Conservation (phyloP, 2,797 vertebrate genomes). For the Caiman crocodilus region DNA sequence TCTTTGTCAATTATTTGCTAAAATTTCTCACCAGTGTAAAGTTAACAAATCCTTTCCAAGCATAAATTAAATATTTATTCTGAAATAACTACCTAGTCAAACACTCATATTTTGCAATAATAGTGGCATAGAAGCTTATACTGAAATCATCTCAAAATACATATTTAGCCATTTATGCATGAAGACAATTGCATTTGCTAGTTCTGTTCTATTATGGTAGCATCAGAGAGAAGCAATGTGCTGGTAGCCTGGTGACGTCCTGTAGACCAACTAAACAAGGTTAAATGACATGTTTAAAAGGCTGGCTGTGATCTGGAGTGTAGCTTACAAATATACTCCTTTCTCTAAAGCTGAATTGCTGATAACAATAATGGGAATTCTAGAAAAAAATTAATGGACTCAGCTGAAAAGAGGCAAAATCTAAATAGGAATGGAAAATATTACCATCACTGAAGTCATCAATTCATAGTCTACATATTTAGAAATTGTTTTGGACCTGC, state of each 20-base stretch:
- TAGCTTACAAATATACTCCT: conserved; percentile 11
- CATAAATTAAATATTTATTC: conserved; percentile 2
- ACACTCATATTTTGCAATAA: background rate
- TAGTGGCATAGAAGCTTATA: conserved; percentile 33
- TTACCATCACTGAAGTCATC: no score
- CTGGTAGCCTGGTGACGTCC: conserved; percentile 51
- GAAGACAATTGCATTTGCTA: background rate
- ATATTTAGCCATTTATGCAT: conserved; percentile 45
- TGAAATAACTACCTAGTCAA: conserved; percentile 15
- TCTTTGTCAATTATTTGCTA: conserved; percentile 6
- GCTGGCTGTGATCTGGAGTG: conserved; percentile 35
- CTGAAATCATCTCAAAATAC: conserved; percentile 21
- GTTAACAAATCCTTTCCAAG: background rate
- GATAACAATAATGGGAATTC: conserved; percentile 38
- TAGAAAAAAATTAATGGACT: conserved; percentile 11
- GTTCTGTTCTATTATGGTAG: conserved; percentile 2
- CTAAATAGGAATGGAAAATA: no score
- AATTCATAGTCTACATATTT: no score
- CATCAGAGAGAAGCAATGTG: conserved; percentile 47
- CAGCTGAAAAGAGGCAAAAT: conserved; percentile 4
- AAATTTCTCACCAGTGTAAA: background rate
- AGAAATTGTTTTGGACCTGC: no score
- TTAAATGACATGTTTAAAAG: conserved; percentile 17
- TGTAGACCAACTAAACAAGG: conserved; percentile 11
- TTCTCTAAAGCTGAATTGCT: conserved; percentile 18